Base-by-base conservation (phyloP, 1,140 invertebrate genomes). In the Bombus superbus region DNA sequence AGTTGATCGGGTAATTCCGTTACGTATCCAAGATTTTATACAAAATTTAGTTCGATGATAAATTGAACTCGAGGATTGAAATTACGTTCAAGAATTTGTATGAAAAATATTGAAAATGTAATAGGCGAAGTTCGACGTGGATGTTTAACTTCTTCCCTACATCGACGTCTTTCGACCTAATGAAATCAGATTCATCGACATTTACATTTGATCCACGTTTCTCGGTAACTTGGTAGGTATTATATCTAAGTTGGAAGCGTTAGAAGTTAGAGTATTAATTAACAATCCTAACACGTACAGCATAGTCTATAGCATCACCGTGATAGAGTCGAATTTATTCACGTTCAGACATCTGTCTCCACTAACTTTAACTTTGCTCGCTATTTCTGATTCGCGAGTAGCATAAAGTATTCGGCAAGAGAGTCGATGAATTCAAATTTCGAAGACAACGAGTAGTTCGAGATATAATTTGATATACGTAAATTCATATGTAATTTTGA, bases 191-290 rank as follows among this genome's bases (percentile, higher is more conserved):
- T 57, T 76, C 22, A 76, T 57, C 10, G 72, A 53, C 72, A 22
- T 57, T 57, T 57, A 76, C 22, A 38, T 57, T 73, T 22, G 32
- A 38, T 13, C 32, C 74, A 57, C 47, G 74, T 76, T 38, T 28
- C 22, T 15, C 74, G 6, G 18, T 59, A 77, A 40, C n/a, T 77
- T 38, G 38, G 13, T 62, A 42, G 28, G 32, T 77, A 77, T 53
- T 53, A 53, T 53, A 53, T 35, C 32, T 53, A 75, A 35, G 9
- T 53, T 75, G 44, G 44, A n/a, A 35, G 18, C n/a, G 32, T 53
- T 35, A 53, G 42, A 53, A 74, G 44, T 74, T 47, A 9, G 42
- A 35, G 22, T 32, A 74, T 62, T 77, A 77, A 77, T 77, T 77
- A 77, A 77, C 75, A 59, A 77, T 59, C 53, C 57, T n/a, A 62